phyloP scores from a whole-genome alignment of 2,888 invertebrate species.

The Morinoia aosen region DNA sequence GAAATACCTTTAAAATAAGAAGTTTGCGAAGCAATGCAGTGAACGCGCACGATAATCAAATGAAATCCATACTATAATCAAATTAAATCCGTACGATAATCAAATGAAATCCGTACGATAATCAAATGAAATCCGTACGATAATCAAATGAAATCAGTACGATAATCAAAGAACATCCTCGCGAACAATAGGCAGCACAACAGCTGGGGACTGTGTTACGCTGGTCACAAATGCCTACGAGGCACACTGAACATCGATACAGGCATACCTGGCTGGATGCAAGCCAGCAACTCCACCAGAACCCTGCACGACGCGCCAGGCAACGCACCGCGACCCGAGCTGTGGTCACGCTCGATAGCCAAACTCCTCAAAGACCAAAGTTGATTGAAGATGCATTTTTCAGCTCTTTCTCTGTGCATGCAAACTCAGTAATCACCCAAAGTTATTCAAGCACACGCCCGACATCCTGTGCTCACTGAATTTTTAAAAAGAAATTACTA shows the following conservation, averaged over 20 bases:
- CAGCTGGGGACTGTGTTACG: background rate
- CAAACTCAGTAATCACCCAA: background rate
- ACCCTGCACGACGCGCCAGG: background rate
- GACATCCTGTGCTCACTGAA: background rate
- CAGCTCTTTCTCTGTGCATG: background rate
- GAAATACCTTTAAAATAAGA: background rate
- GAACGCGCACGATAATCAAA: background rate
- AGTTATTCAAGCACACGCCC: background rate
- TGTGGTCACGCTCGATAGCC: background rate
- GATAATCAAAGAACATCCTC: background rate
- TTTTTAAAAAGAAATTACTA: background rate
- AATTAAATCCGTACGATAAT: background rate
- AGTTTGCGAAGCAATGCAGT: background rate
- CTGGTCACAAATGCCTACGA: background rate
- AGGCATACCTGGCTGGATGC: background rate
- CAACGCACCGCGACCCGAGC: background rate
- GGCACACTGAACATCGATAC: background rate
- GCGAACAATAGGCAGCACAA: too few relatives aligned
- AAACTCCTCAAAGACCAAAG: background rate
- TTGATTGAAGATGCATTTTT: background rate
- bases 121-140: background rate
- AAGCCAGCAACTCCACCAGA: background rate
- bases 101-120: background rate
- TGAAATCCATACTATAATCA: background rate
- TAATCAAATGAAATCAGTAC: background rate